Percentiles rank a stretch among this genome's conserved stretches.
Evolutionary conservation across 2,797 vertebrate genomes (phyloP).

Genomic region (Protosalanx chinensis): DNA sequence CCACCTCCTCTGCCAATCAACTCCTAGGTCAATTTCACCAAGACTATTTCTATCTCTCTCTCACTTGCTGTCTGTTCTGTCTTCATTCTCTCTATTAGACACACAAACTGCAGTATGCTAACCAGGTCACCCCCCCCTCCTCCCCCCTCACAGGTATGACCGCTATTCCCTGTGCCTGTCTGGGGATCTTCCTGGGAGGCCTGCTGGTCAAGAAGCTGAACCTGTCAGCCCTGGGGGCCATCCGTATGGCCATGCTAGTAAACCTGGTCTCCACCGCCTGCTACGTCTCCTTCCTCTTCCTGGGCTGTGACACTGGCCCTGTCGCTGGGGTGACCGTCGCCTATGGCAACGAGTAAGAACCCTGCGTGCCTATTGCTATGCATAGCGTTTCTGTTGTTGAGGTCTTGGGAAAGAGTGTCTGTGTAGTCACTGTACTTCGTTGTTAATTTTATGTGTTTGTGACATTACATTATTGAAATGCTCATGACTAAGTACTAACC

Average conservation of each 20-base stretch:
- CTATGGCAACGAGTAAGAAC: conserved; percentile 88
- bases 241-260: conserved; percentile 97
- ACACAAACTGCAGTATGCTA: not conserved
- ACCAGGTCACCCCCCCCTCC: not conserved
- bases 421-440: too few species aligned
- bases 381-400: not conserved
- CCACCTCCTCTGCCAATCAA: conserved; percentile 95
- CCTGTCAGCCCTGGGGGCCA: conserved; percentile 91
- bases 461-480: too few species aligned
- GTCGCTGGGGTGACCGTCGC: conserved; percentile 92
- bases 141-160: conserved; percentile 84
- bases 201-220: conserved; percentile 97
- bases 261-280: conserved; percentile 96
- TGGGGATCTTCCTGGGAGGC: conserved; percentile 97
- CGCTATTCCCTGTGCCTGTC: conserved; percentile 93
- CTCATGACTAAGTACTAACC: too few species aligned
- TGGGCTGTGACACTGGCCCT: conserved; percentile 93
- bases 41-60: not conserved
- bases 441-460: too few species aligned
- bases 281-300: conserved; percentile 96
- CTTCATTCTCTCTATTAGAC: not conserved
- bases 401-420: too few species aligned
- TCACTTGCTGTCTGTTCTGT: not conserved
- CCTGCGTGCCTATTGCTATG: not conserved
- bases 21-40: conserved; percentile 81